Evolutionary conservation across 2,888 invertebrate genomes (phyloP).

Genomic region (Selenia dentaria): DNA sequence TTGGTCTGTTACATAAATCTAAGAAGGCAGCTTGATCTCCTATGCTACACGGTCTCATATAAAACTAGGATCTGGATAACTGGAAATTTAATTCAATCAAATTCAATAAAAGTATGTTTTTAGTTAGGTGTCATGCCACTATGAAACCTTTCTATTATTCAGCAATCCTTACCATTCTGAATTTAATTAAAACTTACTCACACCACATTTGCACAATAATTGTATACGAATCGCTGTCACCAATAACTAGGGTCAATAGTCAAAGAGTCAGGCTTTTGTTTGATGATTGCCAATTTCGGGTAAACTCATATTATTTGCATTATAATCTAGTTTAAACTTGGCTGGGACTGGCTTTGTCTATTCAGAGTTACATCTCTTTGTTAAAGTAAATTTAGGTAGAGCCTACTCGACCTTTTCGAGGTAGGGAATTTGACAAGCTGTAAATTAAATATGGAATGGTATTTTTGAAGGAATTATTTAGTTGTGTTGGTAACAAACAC

Average conservation of each 20-base stretch:
- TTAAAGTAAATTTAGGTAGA: constrained; percentile 15
- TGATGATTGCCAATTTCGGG: constrained; percentile 21
- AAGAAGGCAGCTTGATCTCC: no score
- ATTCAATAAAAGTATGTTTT: no score
- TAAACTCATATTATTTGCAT: constrained; percentile 23
- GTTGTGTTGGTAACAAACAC: not conserved
- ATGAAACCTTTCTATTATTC: no score
- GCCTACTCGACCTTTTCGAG: constrained; percentile 5
- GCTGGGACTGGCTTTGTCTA: constrained; percentile 15
- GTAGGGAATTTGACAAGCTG: constrained; percentile 13
- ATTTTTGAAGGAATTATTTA: not conserved
- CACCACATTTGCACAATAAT: no score
- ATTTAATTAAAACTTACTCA: no score
- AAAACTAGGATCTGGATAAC: no score
- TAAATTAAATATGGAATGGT: constrained; percentile 14
- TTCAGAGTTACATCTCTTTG: constrained; percentile 21
- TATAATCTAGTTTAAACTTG: constrained; percentile 19
- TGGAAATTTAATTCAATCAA: no score
- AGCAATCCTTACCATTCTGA: not conserved
- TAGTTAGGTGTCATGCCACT: no score
- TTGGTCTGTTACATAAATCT: no score
- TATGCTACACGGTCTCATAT: no score
- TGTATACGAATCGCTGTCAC: no score
- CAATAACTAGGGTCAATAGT: not conserved
- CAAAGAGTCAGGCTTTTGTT: not conserved